These are phyloP conservation scores for Amphipyra berbera DNA, from an alignment of 2,888 invertebrate species.

Conservation along the genomic window DNA sequence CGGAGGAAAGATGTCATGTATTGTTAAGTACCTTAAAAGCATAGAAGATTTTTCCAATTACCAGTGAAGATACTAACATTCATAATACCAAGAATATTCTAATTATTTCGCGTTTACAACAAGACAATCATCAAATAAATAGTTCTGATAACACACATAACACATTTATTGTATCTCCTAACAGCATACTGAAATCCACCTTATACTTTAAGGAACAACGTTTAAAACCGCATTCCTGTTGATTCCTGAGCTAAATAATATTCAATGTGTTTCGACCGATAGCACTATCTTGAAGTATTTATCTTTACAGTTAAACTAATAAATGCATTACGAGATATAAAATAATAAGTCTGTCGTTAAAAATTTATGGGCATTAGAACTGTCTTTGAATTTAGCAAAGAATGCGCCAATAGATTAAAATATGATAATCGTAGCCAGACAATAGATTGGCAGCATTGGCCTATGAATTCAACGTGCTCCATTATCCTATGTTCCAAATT, in stretches of 20 bases:
- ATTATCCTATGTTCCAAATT: too few species aligned
- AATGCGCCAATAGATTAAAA: too few species aligned
- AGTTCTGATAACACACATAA: constrained; percentile 22
- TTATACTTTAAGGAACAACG: not conserved
- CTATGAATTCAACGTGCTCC: too few species aligned
- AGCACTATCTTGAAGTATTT: constrained; percentile 35
- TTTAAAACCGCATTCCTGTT: not conserved
- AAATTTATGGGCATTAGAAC: constrained; percentile 1
- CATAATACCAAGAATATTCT: too few species aligned
- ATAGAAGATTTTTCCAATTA: too few species aligned
- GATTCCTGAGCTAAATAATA: constrained; percentile 20
- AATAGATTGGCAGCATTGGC: too few species aligned
- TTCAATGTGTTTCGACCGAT: constrained; percentile 35
- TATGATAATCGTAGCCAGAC: too few species aligned
- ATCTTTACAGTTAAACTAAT: constrained; percentile 38
- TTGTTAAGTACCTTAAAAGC: too few species aligned
- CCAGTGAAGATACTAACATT: too few species aligned
- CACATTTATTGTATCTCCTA: constrained; percentile 16
- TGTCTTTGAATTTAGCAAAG: too few species aligned
- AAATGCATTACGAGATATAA: constrained; percentile 24
- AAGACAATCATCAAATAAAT: constrained; percentile 23
- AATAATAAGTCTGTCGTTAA: constrained; percentile 22
- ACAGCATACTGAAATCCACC: not conserved
- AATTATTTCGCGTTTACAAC: constrained; percentile 7
- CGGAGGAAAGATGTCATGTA: too few species aligned